Conservation (phyloP, 1,140 invertebrate species). For the Drosophila repleta region DNA sequence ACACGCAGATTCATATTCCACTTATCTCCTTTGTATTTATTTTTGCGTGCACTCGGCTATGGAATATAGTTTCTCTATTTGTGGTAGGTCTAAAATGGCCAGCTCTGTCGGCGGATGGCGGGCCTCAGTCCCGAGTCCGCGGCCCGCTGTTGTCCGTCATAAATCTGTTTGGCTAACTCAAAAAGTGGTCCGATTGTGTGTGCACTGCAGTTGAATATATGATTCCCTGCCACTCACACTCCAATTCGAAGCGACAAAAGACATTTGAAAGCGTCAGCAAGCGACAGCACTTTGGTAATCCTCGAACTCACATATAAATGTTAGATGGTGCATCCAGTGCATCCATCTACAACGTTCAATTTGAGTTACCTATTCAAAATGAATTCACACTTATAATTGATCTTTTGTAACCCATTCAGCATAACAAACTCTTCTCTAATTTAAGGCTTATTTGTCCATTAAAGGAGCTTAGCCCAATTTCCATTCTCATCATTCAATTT, state of each 20-base stretch:
- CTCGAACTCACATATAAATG: no score
- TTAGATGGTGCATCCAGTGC: no score
- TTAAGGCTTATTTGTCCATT: no score
- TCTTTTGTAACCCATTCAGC: no score
- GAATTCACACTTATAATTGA: no score
- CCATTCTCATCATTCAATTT: no score
- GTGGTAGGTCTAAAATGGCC: slow-evolving; percentile 59
- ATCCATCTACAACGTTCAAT: no score
- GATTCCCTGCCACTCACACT: background rate
- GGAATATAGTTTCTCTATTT: slow-evolving; percentile 57
- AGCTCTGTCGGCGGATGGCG: background rate
- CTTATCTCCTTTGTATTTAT: slow-evolving; percentile 11
- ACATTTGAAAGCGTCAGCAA: slow-evolving; percentile 1
- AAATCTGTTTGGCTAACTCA: slow-evolving; percentile 59
- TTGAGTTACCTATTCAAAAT: no score
- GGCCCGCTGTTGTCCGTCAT: slow-evolving; percentile 68
- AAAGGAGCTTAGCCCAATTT: no score
- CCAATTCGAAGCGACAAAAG: background rate
- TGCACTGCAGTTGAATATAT: slow-evolving; percentile 13
- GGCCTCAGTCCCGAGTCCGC: background rate
- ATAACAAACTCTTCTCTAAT: no score
- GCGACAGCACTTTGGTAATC: no score
- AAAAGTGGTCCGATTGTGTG: slow-evolving; percentile 57
- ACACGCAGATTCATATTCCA: slow-evolving; percentile 20
- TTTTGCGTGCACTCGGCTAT: slow-evolving; percentile 35